phyloP scores from a whole-genome alignment of 2,113 vertebrate species.

The Columba livia region DNA sequence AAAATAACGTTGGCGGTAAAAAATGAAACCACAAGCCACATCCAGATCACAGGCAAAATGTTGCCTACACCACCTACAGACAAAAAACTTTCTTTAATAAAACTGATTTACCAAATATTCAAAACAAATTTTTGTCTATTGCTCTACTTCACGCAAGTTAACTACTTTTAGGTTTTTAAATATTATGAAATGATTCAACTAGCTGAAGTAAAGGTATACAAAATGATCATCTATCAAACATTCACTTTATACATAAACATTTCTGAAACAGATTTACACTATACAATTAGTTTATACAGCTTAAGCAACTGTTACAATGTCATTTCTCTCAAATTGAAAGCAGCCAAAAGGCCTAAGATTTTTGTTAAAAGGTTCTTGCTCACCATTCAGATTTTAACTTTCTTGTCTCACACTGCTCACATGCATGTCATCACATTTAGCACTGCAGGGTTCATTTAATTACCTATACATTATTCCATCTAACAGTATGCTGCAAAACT shows the following conservation, averaged over 20 bases:
- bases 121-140: slow-evolving; percentile 32
- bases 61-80: not conserved
- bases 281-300: slow-evolving; percentile 52
- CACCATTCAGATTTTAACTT: not conserved
- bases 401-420: not conserved
- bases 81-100: slow-evolving; percentile 16
- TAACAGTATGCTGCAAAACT: not conserved
- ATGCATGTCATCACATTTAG: not conserved
- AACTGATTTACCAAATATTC: slow-evolving; percentile 27
- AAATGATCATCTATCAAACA: slow-evolving; percentile 66
- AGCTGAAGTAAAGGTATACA: slow-evolving; percentile 67
- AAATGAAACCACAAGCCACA: slow-evolving; percentile 17
- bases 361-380: slow-evolving; percentile 1
- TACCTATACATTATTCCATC: not conserved
- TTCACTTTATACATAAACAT: slow-evolving; percentile 68
- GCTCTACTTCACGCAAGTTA: slow-evolving; percentile 48
- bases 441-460: not conserved
- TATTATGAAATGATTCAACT: slow-evolving; percentile 41
- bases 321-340: slow-evolving; percentile 35
- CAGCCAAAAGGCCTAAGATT: not conserved
- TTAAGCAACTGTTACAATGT: slow-evolving; percentile 46
- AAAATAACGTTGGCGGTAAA: not conserved
- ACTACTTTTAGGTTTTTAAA: slow-evolving; percentile 34
- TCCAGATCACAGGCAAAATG: not conserved
- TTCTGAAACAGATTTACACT: slow-evolving; percentile 62